Base-by-base conservation (phyloP, 2,888 invertebrate genomes). In the Nesidiocoris tenuis region DNA sequence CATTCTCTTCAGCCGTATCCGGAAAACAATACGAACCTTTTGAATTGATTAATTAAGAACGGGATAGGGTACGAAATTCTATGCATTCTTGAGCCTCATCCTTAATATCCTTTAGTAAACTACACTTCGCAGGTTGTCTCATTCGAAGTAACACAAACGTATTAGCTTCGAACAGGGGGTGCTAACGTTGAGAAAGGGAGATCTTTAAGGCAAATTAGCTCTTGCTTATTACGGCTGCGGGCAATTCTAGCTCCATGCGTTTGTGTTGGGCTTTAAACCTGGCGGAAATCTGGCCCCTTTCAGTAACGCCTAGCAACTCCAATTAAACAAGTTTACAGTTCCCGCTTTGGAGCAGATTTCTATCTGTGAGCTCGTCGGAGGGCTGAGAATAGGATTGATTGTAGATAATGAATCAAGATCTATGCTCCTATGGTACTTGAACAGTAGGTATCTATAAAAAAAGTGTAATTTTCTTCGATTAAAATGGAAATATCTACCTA, bases 241-340 rank as follows among this genome's bases (percentile, higher is more conserved):
- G 64, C 39, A 65, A 19, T 39, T 65, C 39, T 17, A 65, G 39
- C 18, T 2, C 17, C 17, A 65, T 18, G 65, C 65, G 25, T 65
- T 18, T 39, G 39, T 39, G 39, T 39, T 39, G 39, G 39, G 39
- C 39, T 39, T 39, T 39, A 39, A 39, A 39, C 39, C 39, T 39
- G 39, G 19, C 65, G 65, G 65, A 65, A 65, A 25, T 39, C 39
- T 25, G 18, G 39, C 65, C 2, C 17, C 39, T n/a, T 39, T 65
- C 39, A 19, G 65, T 39, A 65, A 39, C 19, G 39, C 65, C 9
- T 17, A 39, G 39, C 65, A 65, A 65, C 65, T 65, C 39, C 65
- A 65, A 65, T 65, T 65, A 65, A 39, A 65, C 39, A 65, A 65
- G 39, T 65, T 65, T 17, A 22, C 63, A 3, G 39, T 39, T 39